phyloP scores from a whole-genome alignment of 2,888 invertebrate species.

The Pycnomerus fuliginosus region DNA sequence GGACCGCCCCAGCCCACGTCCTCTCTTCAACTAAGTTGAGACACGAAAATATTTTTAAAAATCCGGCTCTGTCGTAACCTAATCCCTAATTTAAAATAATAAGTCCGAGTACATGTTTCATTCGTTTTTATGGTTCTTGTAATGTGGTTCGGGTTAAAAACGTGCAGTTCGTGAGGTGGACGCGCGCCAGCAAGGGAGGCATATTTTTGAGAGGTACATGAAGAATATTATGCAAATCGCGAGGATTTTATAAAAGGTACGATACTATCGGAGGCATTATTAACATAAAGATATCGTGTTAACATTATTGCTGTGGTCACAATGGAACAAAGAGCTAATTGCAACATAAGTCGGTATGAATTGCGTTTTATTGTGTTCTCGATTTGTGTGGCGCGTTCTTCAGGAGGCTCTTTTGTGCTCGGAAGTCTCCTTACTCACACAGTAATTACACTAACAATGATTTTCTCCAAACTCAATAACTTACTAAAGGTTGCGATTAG shows the following conservation, averaged over 20 bases:
- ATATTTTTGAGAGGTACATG: not conserved
- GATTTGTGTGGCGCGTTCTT: slow-evolving; percentile 1
- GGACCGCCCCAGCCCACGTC: slow-evolving; percentile 5
- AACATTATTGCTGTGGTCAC: slow-evolving; percentile 37
- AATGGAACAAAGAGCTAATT: slow-evolving; percentile 40
- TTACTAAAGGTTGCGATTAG: too few relatives aligned
- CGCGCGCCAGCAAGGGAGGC: slow-evolving; percentile 30
- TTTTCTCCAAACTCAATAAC: too few relatives aligned
- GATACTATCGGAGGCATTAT: slow-evolving; percentile 37
- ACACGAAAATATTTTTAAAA: not conserved
- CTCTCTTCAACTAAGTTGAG: not conserved
- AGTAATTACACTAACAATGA: too few relatives aligned
- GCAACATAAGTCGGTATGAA: slow-evolving; percentile 37
- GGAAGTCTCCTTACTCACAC: too few relatives aligned
- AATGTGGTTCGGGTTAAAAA: slow-evolving; percentile 38
- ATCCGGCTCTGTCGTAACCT: slow-evolving; percentile 17
- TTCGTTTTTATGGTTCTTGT: slow-evolving; percentile 33
- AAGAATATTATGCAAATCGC: slow-evolving; percentile 16
- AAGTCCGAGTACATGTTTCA: slow-evolving; percentile 32
- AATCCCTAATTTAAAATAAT: slow-evolving; percentile 38
- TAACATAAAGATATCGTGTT: slow-evolving; percentile 43
- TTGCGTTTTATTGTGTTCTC: slow-evolving; percentile 26
- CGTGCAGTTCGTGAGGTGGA: slow-evolving; percentile 39
- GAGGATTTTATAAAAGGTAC: slow-evolving; percentile 15
- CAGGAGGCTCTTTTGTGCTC: slow-evolving; percentile 10